A percentile compares a stretch with the other conserved stretches of the same genome.
Evolutionary conservation across 2,888 invertebrate genomes (phyloP).

Genomic region (Neoascia interrupta): DNA sequence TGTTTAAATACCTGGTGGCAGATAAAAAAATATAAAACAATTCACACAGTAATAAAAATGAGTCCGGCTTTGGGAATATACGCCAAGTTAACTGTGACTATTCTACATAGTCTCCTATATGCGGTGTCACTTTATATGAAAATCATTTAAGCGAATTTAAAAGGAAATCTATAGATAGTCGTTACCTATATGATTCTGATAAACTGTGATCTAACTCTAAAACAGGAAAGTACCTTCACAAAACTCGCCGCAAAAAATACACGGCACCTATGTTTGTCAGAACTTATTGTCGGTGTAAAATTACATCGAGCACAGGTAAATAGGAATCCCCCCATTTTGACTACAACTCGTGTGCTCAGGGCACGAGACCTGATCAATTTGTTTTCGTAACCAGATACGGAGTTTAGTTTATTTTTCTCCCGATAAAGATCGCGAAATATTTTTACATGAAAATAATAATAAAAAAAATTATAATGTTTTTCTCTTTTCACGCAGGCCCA

Average conservation of each 20-base stretch:
- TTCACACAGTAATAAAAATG: conserved; percentile 45
- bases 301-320: conserved; percentile 21
- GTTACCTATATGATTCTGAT: conserved; percentile 11
- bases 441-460: neutral
- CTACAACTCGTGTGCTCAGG: neutral
- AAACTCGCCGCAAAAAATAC: conserved; percentile 24
- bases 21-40: conserved; percentile 32
- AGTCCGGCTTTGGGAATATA: conserved; percentile 47
- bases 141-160: conserved; percentile 41
- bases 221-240: conserved; percentile 60
- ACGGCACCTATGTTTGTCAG: conserved; percentile 7
- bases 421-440: conserved; percentile 36
- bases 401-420: conserved; percentile 3
- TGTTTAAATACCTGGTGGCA: conserved; percentile 53
- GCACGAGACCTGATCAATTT: conserved; percentile 35
- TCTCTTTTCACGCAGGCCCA: too few relatives aligned
- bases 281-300: conserved; percentile 36
- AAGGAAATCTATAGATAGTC: conserved; percentile 33
- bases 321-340: neutral
- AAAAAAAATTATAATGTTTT: neutral
- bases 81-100: conserved; percentile 14
- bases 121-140: conserved; percentile 1
- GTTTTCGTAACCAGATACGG: conserved; percentile 36
- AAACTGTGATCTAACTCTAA: conserved; percentile 21
- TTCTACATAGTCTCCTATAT: conserved; percentile 39